phyloP scores from a whole-genome alignment of 2,888 invertebrate species.

The Elysia crispata region DNA sequence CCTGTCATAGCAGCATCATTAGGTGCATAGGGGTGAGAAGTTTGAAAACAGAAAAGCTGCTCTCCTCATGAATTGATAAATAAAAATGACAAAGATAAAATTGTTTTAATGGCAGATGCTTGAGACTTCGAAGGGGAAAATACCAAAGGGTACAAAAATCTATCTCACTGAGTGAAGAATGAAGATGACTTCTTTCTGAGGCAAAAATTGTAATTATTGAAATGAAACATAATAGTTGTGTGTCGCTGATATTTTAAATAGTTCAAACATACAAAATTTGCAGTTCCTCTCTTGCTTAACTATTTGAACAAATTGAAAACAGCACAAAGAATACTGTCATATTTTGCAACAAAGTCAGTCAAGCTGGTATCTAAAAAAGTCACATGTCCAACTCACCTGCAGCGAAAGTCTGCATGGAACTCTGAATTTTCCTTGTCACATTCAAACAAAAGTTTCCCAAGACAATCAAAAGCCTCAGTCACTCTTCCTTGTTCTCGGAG shows the following conservation, averaged over 20 bases:
- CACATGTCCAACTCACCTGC: constrained; percentile 58
- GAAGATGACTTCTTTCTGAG: too few species aligned
- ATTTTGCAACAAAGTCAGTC: background rate
- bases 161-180: too few species aligned
- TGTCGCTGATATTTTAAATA: too few species aligned
- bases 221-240: too few species aligned
- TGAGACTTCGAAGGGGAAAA: too few species aligned
- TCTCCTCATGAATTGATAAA: background rate
- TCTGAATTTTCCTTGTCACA: constrained; percentile 55
- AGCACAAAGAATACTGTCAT: background rate
- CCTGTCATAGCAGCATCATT: constrained; percentile 58
- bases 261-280: too few species aligned
- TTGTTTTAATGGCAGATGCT: too few species aligned
- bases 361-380: too few species aligned
- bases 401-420: constrained; percentile 61
- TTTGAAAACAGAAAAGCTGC: background rate
- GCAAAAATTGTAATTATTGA: too few species aligned
- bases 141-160: too few species aligned
- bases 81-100: too few species aligned
- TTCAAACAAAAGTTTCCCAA: constrained; percentile 66
- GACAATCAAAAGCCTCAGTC: constrained; percentile 61
- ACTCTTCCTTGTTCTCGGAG: constrained; percentile 73
- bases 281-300: background rate
- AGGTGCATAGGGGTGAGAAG: background rate
- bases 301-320: background rate